Base-by-base conservation (phyloP, 2,113 vertebrate genomes). In the Siniperca knerii region DNA sequence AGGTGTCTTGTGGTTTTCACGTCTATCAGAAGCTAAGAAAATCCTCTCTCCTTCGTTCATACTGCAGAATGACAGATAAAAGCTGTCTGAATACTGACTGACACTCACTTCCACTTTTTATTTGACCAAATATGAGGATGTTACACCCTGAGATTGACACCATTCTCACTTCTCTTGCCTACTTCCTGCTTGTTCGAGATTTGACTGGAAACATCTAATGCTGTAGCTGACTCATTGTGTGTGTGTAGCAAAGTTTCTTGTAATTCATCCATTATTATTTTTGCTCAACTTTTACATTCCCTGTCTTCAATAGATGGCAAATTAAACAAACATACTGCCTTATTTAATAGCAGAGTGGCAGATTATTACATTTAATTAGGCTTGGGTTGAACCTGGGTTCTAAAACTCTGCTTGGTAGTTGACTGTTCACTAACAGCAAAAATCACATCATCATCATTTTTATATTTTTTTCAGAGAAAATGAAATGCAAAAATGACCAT, bases 41-140 rank as follows among this genome's bases (percentile, higher is more conserved):
- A 66, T 29, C n/a, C 21, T 69, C 25, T 48, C 23, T 8, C 1
- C n/a, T 75, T 48, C 1, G 0, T 23, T 81, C 52, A 54, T 11
- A 48, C 8, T n/a, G 23, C 10, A 20, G 40, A 71, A 50, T 58
- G 65, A 70, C 50, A 60, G 66, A 86, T 52, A 35, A 77, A 73
- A 23, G 37, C 37, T 33, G 42, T 42, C 48, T 69, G 50, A 64
- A 46, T 23, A 42, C 66, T 25, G 40, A 60, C 12, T 64, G 46
- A 58, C 46, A 72, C 18, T 33, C 33, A 58, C 57, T 75, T 70
- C 50, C n/a, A 29, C 40, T 60, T 75, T 83, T 37, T 57, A 64
- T 65, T 71, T 54, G 44, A 65, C 71, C 65, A 65, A 60, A 58
- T 70, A 65, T 23, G 29, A 75, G 62, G 57, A 65, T 71, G 18